Percentiles rank a stretch among this genome's conserved stretches.
These are phyloP conservation scores for Brotula barbata DNA, from an alignment of 2,797 vertebrate species.

Conservation along the genomic window DNA sequence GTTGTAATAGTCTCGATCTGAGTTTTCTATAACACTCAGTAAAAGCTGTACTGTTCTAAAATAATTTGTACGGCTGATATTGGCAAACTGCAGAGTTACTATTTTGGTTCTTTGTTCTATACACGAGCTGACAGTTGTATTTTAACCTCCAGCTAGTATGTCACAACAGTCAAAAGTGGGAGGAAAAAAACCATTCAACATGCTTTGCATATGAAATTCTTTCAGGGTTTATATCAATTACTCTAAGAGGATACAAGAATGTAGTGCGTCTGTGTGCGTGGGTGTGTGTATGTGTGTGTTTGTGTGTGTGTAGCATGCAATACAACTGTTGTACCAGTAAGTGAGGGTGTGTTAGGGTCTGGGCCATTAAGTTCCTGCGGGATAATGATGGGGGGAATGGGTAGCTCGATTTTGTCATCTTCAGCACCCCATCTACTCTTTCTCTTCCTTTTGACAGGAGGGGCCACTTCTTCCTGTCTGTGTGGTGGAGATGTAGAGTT, in stretches of 20 bases:
- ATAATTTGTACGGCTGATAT: too few species aligned
- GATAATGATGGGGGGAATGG: constrained; percentile 68
- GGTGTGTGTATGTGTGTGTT: background rate
- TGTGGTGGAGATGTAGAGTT: constrained; percentile 21
- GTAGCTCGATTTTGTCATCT: constrained; percentile 91
- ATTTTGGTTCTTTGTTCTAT: too few species aligned
- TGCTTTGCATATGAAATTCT: too few species aligned
- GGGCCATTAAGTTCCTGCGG: constrained; percentile 55
- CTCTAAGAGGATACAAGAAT: constrained; percentile 3
- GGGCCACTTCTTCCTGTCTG: constrained; percentile 37
- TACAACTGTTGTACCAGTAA: constrained; percentile 70
- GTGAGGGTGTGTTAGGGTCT: constrained; percentile 63
- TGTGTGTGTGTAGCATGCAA: background rate
- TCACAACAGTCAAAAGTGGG: too few species aligned
- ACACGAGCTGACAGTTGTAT: too few species aligned
- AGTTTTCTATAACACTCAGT: too few species aligned
- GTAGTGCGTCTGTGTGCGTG: background rate
- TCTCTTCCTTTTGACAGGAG: constrained; percentile 86
- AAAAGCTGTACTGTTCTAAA: too few species aligned
- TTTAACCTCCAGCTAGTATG: too few species aligned
- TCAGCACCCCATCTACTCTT: constrained; percentile 98
- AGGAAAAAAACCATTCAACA: too few species aligned
- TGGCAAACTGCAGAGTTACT: too few species aligned
- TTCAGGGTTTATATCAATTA: too few species aligned
- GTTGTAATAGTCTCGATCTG: too few species aligned